These are phyloP conservation scores for Solenopsis fugax DNA, from an alignment of 1,140 invertebrate genomes.

Conservation along the genomic window DNA sequence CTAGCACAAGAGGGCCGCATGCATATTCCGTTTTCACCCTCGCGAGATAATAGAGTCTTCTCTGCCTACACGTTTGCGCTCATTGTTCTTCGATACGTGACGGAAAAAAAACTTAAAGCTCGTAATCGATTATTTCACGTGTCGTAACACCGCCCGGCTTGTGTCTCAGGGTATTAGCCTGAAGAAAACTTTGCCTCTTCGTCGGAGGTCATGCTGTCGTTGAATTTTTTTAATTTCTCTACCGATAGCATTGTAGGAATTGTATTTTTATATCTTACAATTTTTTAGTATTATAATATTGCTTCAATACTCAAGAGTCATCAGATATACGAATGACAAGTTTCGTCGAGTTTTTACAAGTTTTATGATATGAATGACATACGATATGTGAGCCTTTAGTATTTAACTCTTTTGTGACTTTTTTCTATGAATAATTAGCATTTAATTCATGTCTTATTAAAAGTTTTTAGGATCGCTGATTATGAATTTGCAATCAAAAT, in stretches of 20 bases:
- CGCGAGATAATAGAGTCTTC: conserved; percentile 70
- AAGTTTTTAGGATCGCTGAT: no score
- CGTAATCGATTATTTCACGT: conserved; percentile 70
- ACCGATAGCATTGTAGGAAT: neutral
- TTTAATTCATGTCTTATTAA: neutral
- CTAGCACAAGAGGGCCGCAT: conserved; percentile 14
- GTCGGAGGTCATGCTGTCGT: neutral
- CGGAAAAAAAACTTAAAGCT: conserved; percentile 64
- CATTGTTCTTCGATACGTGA: conserved; percentile 74
- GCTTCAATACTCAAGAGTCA: neutral
- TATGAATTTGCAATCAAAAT: no score
- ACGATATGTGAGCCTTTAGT: no score
- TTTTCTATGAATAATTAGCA: neutral
- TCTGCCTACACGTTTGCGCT: conserved; percentile 67
- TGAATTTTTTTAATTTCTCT: neutral
- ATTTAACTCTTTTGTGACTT: no score
- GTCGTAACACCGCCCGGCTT: conserved; percentile 34
- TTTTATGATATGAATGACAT: neutral
- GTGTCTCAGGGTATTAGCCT: neutral
- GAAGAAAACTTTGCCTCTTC: conserved; percentile 2
- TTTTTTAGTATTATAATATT: neutral
- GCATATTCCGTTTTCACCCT: conserved; percentile 67
- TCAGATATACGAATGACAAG: neutral
- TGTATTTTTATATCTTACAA: conserved; percentile 13
- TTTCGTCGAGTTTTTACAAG: neutral